These are phyloP conservation scores for Carcinoscorpius rotundicauda DNA, from an alignment of 1,140 invertebrate species.

Conservation along the genomic window DNA sequence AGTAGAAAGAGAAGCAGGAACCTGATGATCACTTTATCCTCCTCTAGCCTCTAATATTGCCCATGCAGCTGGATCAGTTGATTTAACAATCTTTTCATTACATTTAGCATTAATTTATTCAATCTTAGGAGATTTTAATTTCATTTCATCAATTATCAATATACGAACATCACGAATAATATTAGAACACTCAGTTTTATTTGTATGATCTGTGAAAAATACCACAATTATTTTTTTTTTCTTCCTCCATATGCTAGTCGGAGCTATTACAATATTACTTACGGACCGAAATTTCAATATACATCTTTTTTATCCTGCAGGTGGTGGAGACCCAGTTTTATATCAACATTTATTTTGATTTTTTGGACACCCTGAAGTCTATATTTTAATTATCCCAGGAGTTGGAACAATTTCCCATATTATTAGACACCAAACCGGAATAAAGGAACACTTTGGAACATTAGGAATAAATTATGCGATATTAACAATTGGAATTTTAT, in stretches of 20 bases:
- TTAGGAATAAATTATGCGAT: slow-evolving; percentile 51
- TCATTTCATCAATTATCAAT: slow-evolving; percentile 39
- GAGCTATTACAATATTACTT: slow-evolving; percentile 56
- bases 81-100: slow-evolving; percentile 52
- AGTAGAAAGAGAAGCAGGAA: slow-evolving; percentile 46
- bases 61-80: slow-evolving; percentile 45
- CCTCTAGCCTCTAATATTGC: slow-evolving; percentile 44
- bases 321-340: slow-evolving; percentile 53
- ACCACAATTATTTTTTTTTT: slow-evolving; percentile 50
- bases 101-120: slow-evolving; percentile 53
- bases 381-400: slow-evolving; percentile 49
- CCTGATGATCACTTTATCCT: slow-evolving; percentile 52
- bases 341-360: slow-evolving; percentile 70
- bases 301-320: slow-evolving; percentile 50
- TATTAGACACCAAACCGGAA: slow-evolving; percentile 43
- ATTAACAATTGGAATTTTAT: slow-evolving; percentile 38
- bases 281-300: slow-evolving; percentile 56
- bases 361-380: slow-evolving; percentile 63
- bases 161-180: slow-evolving; percentile 32
- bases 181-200: slow-evolving; percentile 41
- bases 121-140: slow-evolving; percentile 53
- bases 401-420: slow-evolving; percentile 52
- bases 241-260: slow-evolving; percentile 54
- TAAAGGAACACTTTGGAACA: slow-evolving; percentile 44
- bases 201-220: slow-evolving; percentile 51